Percentiles rank a stretch among this genome's conserved stretches.
These are phyloP conservation scores for Molossus molossus DNA, from an alignment of 2,797 vertebrate genomes.

Conservation along the genomic window DNA sequence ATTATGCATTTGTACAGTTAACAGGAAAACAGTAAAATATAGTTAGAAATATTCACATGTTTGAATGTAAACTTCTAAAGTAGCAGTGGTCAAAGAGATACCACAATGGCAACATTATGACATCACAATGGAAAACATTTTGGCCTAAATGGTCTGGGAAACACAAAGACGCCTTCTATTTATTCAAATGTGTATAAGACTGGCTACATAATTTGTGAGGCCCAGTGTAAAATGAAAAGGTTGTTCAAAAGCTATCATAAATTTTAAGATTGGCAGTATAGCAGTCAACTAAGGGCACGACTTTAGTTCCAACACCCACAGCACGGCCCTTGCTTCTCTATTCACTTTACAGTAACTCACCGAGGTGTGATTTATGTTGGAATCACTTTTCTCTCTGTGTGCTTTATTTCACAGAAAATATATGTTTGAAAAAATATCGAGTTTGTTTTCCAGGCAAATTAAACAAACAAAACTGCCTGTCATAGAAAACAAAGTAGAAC, in stretches of 20 bases:
- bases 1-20: neutral
- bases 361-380: neutral
- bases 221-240: neutral
- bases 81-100: neutral
- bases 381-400: neutral
- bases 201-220: neutral
- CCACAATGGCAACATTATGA: no score
- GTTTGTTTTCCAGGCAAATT: neutral
- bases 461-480: neutral
- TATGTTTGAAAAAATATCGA: neutral
- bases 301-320: no score
- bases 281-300: neutral
- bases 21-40: neutral
- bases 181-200: neutral
- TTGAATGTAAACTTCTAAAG: neutral
- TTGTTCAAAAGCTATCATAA: neutral
- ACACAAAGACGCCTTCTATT: neutral
- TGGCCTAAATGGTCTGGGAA: neutral
- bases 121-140: neutral
- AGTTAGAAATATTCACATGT: neutral
- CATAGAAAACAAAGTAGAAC: neutral
- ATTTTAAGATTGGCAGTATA: neutral
- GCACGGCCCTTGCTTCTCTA: neutral
- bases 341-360: neutral
- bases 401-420: neutral